Evolutionary conservation across 2,888 invertebrate genomes (phyloP), one percentile per base, ranked within the genome.

Genomic region (Octodonta nipae): DNA sequence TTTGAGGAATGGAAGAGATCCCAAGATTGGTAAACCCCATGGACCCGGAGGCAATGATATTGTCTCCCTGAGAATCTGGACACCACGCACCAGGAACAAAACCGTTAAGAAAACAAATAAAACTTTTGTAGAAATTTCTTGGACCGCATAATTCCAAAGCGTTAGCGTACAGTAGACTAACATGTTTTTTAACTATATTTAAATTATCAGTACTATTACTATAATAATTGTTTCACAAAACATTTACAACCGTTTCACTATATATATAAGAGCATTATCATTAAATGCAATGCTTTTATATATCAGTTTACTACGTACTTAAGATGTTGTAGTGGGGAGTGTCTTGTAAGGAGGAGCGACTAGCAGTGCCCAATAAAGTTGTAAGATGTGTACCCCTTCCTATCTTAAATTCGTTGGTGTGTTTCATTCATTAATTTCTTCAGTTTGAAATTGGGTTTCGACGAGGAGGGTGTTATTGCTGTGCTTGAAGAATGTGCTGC

Each of bases 1-100:
- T 45, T 78, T 81, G 51, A 91, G 69, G 60, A 82, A 86, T 3
- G 82, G 80, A 42, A 89, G 64, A 54, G 81, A 86, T 38, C 91
- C 89, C 34, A 87, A 68, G 32, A 88, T 66, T 12, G 89, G 89
- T 3, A 84, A 65, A 2, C 88, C 86, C 80, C 82, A 82, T 3
- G 89, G 89, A 3, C 89, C 89, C 1, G 89, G 89, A 1, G 89
- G 89, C 45, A 87, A 63, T 43, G 67, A 62, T 46, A 42, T 54
- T 40, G 52, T 57, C 52, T 60, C 54, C 40, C 48, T 58, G 26
- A 55, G 37, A 33, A 51, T 38, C 40, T 62, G 61, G n/a, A 61
- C 15, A 10, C 47, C 43, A 30, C 63, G 54, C 31, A 63, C 64
- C 12, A 54, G 15, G 16, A 58, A 49, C 49, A 67, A 66, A 35